A percentile compares a stretch with the other conserved stretches of the same genome.
phyloP scores from a whole-genome alignment of 2,113 vertebrate species.

The Pterocles gutturalis region DNA sequence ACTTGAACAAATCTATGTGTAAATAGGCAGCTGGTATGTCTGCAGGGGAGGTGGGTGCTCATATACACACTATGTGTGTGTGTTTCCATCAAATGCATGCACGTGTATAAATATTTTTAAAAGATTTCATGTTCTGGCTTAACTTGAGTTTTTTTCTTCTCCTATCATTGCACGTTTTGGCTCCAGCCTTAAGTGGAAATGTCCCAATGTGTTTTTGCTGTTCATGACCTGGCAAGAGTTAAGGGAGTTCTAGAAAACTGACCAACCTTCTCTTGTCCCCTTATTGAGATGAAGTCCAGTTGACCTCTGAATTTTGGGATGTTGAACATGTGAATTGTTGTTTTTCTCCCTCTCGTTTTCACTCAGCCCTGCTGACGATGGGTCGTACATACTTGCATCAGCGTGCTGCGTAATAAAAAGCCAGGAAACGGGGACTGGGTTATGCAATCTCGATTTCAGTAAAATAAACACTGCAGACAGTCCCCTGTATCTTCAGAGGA shows the following conservation, averaged over 20 bases:
- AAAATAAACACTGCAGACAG: constrained; percentile 36
- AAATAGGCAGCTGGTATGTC: not conserved
- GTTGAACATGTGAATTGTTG: not conserved
- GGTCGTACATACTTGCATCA: not conserved
- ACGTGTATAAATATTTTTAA: not conserved
- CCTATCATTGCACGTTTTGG: not conserved
- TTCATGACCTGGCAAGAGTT: constrained; percentile 6
- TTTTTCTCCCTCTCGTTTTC: not conserved
- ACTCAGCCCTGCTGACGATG: not conserved
- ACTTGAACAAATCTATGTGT: not conserved
- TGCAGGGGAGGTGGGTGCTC: not conserved
- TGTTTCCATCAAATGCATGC: not conserved
- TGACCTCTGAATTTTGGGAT: not conserved
- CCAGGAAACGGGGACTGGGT: constrained; percentile 53
- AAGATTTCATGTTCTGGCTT: not conserved
- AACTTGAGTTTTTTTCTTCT: not conserved
- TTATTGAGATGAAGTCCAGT: not conserved
- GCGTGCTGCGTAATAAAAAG: not conserved
- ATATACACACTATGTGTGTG: not conserved
- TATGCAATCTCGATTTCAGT: constrained; percentile 32
- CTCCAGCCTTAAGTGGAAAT: not conserved
- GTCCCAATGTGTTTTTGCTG: not conserved
- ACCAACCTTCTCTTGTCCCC: not conserved
- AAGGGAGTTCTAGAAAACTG: constrained; percentile 27
- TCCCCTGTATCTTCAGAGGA: constrained; percentile 55